Evolutionary conservation across 2,888 invertebrate species (phyloP), one percentile per base, ranked within the genome.

Genomic region (Chelonus formosanus): DNA sequence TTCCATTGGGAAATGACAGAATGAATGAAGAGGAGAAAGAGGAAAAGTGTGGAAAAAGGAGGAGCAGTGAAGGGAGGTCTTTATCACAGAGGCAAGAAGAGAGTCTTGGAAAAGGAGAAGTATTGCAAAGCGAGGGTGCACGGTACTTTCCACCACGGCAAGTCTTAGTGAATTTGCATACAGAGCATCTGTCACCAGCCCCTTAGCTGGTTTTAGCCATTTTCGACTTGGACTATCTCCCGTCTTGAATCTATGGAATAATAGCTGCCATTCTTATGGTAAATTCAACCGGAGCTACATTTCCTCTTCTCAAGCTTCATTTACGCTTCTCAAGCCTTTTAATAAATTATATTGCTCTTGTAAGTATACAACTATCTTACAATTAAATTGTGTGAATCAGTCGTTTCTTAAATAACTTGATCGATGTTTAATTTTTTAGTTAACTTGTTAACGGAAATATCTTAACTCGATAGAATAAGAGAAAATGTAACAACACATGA

Each of bases 181-280:
- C 82, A 82, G 81, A 83, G 82, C 83, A 83, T 83, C 83, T 83
- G 82, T 83, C 83, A 82, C 81, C 83, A 80, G 81, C 79, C 83
- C 83, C 81, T 82, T 80, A 79, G 78, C 78, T 66, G 73, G 77
- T 78, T 78, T 75, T 76, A 77, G 78, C 82, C 77, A 82, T 83
- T 83, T 82, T 81, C 83, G 75, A 81, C 78, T 80, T 70, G 74
- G 73, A 76, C 78, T 82, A 82, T 83, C 81, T 81, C 74, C 76
- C 69, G 72, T 71, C 75, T 78, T 74, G 80, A 77, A 82, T 82
- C 81, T 82, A 80, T 78, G 78, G 81, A 81, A 83, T 83, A 83
- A 83, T 83, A 78, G 79, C 75, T 74, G 75, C 82, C 78, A 83
- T 83, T 83, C 83, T 83, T 81, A 83, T 83, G 82, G 79, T 83